Evolutionary conservation across 2,888 invertebrate species (phyloP).

Genomic region (Branchellion lobata): DNA sequence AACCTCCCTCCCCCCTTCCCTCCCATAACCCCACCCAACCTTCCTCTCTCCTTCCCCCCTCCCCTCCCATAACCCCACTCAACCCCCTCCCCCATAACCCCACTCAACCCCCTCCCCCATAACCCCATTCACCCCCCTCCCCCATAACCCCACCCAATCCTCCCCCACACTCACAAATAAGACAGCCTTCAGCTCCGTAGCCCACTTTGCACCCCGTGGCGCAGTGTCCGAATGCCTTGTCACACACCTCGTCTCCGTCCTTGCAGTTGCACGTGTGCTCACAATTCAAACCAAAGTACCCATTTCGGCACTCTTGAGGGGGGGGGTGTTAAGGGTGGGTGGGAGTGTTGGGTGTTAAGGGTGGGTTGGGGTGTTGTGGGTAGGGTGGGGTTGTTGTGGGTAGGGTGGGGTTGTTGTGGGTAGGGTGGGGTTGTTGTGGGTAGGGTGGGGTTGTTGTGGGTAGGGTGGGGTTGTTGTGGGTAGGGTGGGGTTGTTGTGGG

Average conservation of each 20-base stretch:
- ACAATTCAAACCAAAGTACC: conserved; percentile 58
- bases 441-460: not conserved
- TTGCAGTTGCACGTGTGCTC: conserved; percentile 58
- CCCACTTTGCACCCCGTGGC: conserved; percentile 56
- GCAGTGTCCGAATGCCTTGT: conserved; percentile 58
- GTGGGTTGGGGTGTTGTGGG: not conserved
- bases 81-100: too few relatives aligned
- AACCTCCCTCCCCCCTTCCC: too few relatives aligned
- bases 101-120: too few relatives aligned
- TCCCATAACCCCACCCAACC: too few relatives aligned
- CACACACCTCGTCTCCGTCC: conserved; percentile 56
- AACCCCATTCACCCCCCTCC: too few relatives aligned
- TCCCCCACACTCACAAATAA: conserved; percentile 55
- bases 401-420: too few relatives aligned
- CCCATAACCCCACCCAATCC: too few relatives aligned
- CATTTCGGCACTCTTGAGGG: conserved; percentile 56
- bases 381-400: not conserved
- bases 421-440: not conserved
- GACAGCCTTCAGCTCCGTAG: conserved; percentile 58
- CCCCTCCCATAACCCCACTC: too few relatives aligned
- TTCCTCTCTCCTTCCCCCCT: too few relatives aligned
- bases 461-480: not conserved
- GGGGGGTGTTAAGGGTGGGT: not conserved
- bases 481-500: too few relatives aligned
- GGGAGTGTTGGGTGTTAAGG: not conserved